Evolutionary conservation across 2,797 vertebrate species (phyloP), one percentile per base, ranked within the genome.

Genomic region (Gallinago stenura): DNA sequence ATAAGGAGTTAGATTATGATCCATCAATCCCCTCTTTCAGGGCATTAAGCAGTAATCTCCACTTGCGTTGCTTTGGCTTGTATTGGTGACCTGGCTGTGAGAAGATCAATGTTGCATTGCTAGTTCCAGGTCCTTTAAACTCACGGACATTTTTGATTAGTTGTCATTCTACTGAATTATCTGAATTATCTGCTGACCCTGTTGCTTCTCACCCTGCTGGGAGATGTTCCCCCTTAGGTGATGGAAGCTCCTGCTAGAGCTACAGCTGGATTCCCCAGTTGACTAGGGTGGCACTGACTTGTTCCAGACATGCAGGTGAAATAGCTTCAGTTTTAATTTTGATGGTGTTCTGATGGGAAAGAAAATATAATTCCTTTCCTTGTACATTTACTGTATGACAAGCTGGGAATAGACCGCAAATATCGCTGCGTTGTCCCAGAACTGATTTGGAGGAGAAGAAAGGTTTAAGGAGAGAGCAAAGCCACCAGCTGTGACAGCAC

Each of bases 71-170:
- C 51, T 37, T 51, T 60, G 51, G 39, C 33, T 73, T 31, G 58
- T 61, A 79, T 12, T 50, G 54, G 41, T 82, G 60, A 41, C 24
- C 82, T 18, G 30, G 24, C 77, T 76, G 51, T 58, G 64, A 72
- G 26, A 18, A 78, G 71, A 84, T 65, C 68, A 61, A 16, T 28
- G 4, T 41, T 9, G 2, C 24, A 5, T 76, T 26, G 14, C 72
- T 60, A 83, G n/a, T 80, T 28, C 76, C 87, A 16, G 35, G 45
- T 91, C 91, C 93, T 82, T 82, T 90, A 54, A 94, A 35, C 50
- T 62, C 2, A 1, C 68, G 60, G 33, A 43, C 1, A 37, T 0
- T 68, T 95, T 84, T 94, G 33, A 94, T 91, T 78, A 76, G 31
- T 84, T 94, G 85, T 83, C 68, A 60, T 83, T 92, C 61, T 70